Conservation (phyloP, 2,113 vertebrate genomes). For the Dicrurus megarhynchus region DNA sequence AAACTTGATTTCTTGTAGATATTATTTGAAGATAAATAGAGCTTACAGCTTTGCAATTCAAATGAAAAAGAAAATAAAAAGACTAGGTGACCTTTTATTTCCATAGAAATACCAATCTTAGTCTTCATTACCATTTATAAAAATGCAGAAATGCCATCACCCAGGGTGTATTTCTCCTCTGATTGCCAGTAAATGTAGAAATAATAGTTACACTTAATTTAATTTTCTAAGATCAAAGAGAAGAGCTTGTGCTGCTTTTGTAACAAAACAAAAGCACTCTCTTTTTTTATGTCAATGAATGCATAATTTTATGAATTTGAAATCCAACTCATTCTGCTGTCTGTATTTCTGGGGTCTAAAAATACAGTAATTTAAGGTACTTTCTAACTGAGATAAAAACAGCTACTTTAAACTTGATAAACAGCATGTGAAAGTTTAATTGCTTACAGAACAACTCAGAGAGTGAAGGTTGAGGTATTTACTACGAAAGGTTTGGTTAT, state of each 20-base stretch:
- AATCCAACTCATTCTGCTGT: background rate
- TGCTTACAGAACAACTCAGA: background rate
- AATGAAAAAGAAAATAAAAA: background rate
- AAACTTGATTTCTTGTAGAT: background rate
- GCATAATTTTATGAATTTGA: background rate
- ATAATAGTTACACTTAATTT: background rate
- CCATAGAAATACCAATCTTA: background rate
- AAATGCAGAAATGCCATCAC: background rate
- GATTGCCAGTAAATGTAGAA: background rate
- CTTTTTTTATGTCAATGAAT: background rate
- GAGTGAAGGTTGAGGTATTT: background rate
- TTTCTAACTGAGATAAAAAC: background rate
- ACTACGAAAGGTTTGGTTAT: background rate
- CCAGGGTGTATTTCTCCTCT: background rate
- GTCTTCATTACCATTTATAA: slow-evolving; percentile 29
- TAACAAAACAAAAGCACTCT: background rate
- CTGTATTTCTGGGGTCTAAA: background rate
- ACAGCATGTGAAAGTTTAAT: background rate
- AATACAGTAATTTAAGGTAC: background rate
- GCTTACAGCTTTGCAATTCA: background rate
- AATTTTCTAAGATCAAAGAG: background rate
- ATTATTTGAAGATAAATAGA: background rate
- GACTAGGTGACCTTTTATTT: slow-evolving; percentile 24
- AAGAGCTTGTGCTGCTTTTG: background rate
- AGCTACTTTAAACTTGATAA: background rate